A percentile compares a stretch with the other conserved stretches of the same genome.
Conservation (phyloP, 1,140 invertebrate genomes). For the Pissodes strobi region DNA sequence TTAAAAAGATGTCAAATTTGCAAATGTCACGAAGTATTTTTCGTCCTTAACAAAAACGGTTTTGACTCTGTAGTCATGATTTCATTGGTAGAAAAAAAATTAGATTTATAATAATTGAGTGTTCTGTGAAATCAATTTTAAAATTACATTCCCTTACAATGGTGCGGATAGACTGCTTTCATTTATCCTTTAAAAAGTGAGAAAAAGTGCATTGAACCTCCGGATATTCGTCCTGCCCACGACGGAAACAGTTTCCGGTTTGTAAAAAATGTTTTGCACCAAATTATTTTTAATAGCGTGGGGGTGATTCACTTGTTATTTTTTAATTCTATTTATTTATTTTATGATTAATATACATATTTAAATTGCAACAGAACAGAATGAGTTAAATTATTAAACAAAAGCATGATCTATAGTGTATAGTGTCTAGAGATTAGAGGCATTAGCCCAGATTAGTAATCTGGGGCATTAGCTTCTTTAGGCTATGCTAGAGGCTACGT, state of each 20-base stretch:
- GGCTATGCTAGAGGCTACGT: too few relatives aligned
- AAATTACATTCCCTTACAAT: neutral
- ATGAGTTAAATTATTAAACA: too few relatives aligned
- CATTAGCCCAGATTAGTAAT: too few relatives aligned
- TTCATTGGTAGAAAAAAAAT: neutral
- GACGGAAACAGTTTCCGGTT: conserved; percentile 20
- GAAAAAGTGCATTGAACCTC: conserved; percentile 33
- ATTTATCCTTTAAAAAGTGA: conserved; percentile 22
- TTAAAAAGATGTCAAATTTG: too few relatives aligned
- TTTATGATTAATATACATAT: too few relatives aligned
- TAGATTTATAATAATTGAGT: neutral
- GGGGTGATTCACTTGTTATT: neutral
- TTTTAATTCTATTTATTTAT: neutral
- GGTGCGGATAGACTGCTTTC: conserved; percentile 2
- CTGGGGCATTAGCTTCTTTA: too few relatives aligned
- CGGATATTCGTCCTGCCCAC: conserved; percentile 29
- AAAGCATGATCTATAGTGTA: too few relatives aligned
- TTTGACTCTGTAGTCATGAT: too few relatives aligned
- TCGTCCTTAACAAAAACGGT: too few relatives aligned
- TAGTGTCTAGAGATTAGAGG: too few relatives aligned
- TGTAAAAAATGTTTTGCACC: conserved; percentile 20
- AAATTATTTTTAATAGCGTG: neutral
- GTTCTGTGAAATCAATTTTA: neutral
- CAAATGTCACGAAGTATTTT: too few relatives aligned
- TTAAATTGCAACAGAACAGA: too few relatives aligned